Evolutionary conservation across 2,113 vertebrate species (phyloP), one percentile per base, ranked within the genome.

Genomic region (Nibea albiflora): DNA sequence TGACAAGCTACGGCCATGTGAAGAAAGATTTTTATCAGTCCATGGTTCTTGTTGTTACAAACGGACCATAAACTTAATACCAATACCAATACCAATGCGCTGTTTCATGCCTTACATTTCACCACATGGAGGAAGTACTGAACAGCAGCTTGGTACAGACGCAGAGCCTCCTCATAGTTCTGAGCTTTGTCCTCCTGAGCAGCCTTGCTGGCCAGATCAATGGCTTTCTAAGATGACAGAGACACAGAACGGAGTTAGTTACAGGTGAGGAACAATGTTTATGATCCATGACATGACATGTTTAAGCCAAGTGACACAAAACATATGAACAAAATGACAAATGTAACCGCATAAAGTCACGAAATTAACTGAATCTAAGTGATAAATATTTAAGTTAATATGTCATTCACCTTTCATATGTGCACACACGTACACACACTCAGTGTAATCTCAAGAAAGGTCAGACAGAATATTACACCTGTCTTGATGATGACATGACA

Each of bases 71-170:
- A 4, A 31, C 4, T 17, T 7, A 50, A 64, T 60, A 22, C 8
- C 11, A 35, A 75, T 62, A 11, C 8, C 5, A 50, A 64, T 60
- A 22, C 8, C 11, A 35, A 75, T 62, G 11, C 8, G 1, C 5
- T 14, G 14, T 24, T 9, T 39, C 3, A 56, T 68, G 39, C 70
- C 98, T 96, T 95, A 99, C 98, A 99, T 96, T 98, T 99, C 67
- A 98, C 89, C n/a, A 98, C 96, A 28, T 99, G 98, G 39, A 99
- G 93, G 87, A 99, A 97, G 94, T 99, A 98, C 90, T 98, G 96
- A 72, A 99, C 98, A 54, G 97, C 96, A 10, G 97, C 94, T 5
- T 99, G 97, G 91, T 99, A 99, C 64, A 99, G 91, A 2, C 91
- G 95, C 44, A 99, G 93, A 26, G 98, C 98, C 93, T 99, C 98